Percentiles rank a stretch among this genome's conserved stretches.
Conservation (phyloP, 1,140 invertebrate species). For the Stegodyphus dumicola region DNA sequence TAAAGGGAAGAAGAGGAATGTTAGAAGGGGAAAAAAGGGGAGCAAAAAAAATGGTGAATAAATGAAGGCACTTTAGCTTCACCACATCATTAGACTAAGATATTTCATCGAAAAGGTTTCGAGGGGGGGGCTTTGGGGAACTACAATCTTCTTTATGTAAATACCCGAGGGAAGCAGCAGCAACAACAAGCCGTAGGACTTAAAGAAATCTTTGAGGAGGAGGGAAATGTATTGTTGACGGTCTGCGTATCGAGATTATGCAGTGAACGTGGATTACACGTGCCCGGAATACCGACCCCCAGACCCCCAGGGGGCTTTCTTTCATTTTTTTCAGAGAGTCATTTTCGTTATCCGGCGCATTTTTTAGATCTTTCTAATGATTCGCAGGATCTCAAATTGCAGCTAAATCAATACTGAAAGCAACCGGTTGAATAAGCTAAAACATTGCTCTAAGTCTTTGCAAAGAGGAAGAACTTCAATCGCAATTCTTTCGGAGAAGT, state of each 20-base stretch:
- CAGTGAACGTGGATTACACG: conserved; percentile 56
- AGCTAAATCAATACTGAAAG: too few species aligned
- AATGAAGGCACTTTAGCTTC: conserved; percentile 59
- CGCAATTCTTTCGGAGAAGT: too few species aligned
- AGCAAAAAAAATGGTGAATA: conserved; percentile 56
- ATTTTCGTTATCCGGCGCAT: not conserved
- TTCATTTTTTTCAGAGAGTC: not conserved
- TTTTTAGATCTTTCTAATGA: not conserved
- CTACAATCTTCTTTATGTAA: conserved; percentile 60
- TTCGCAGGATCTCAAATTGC: too few species aligned
- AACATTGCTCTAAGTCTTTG: too few species aligned
- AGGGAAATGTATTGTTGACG: conserved; percentile 45
- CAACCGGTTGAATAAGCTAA: too few species aligned
- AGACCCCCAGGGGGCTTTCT: conserved; percentile 12
- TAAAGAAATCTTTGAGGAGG: conserved; percentile 44
- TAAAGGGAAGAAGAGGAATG: conserved; percentile 25
- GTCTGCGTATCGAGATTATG: conserved; percentile 44
- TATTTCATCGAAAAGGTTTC: conserved; percentile 59
- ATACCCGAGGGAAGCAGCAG: conserved; percentile 40
- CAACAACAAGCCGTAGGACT: conserved; percentile 55
- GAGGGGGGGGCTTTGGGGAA: conserved; percentile 23
- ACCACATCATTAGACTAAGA: conserved; percentile 58
- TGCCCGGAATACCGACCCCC: conserved; percentile 43
- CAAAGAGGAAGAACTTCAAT: too few species aligned
- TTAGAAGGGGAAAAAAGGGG: not conserved